These are phyloP conservation scores for Semotilus atromaculatus DNA, from an alignment of 2,797 vertebrate genomes.

Conservation along the genomic window DNA sequence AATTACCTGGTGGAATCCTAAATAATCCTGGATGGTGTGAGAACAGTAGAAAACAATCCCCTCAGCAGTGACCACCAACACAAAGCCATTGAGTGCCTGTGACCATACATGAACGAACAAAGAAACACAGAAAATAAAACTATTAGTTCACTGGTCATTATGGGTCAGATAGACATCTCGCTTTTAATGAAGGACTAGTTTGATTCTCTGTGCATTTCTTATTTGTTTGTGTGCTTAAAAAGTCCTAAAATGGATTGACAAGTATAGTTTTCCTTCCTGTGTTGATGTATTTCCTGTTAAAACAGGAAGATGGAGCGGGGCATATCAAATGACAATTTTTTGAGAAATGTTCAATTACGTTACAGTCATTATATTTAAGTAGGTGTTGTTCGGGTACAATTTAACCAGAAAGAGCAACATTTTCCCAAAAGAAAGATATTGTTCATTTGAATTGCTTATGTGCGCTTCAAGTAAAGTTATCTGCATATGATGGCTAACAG, in stretches of 20 bases:
- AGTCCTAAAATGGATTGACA: neutral
- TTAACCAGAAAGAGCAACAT: neutral
- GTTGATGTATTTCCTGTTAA: neutral
- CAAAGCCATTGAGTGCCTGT: slow-evolving; percentile 82
- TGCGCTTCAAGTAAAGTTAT: neutral
- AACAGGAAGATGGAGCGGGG: neutral
- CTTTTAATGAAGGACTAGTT: neutral
- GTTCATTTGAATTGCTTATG: neutral
- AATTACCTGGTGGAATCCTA: slow-evolving; percentile 87
- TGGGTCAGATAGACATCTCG: neutral
- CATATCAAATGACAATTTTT: neutral
- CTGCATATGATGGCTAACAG: neutral
- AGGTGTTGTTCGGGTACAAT: neutral
- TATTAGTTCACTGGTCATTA: neutral
- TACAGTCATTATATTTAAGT: neutral
- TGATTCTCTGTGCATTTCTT: no score
- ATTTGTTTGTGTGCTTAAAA: neutral
- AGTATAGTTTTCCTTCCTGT: neutral
- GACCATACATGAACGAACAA: slow-evolving; percentile 39
- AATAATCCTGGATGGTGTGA: slow-evolving; percentile 85
- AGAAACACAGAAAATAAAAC: neutral
- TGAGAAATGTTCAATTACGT: neutral
- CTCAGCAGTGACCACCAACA: slow-evolving; percentile 77
- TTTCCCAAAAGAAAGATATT: no score
- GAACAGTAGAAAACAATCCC: slow-evolving; percentile 86